Percentiles rank a stretch among this genome's conserved stretches.
Evolutionary conservation across 1,140 invertebrate species (phyloP).

Genomic region (Drosophila pruinosa): DNA sequence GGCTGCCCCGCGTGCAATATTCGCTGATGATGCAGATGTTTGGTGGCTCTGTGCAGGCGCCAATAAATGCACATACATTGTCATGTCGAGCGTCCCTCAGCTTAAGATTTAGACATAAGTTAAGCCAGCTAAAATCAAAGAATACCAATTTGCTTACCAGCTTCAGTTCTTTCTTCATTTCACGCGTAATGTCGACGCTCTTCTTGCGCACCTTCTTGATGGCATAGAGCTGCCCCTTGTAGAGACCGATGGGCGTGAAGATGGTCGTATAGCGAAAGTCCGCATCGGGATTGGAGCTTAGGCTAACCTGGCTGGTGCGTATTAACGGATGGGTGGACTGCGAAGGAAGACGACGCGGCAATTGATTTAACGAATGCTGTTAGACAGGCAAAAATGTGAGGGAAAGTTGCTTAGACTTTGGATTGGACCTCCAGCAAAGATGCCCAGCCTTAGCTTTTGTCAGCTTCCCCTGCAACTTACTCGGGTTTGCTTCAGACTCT

Average conservation of each 20-base stretch:
- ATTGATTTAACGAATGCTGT: conserved; percentile 42
- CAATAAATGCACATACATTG: conserved; percentile 96
- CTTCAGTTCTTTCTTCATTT: conserved; percentile 98
- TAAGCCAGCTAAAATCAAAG: background rate
- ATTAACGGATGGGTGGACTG: conserved; percentile 86
- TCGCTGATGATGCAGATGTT: conserved; percentile 95
- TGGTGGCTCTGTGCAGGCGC: conserved; percentile 95
- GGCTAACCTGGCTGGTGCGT: conserved; percentile 92
- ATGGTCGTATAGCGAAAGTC: conserved; percentile 93
- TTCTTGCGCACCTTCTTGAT: conserved; percentile 93
- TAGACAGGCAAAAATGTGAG: background rate
- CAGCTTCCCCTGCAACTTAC: conserved; percentile 56
- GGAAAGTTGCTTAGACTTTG: background rate
- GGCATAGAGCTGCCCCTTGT: conserved; percentile 92
- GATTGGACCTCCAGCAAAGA: no score
- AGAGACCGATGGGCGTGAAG: conserved; percentile 94
- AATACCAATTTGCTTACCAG: conserved; percentile 85
- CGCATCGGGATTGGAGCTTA: conserved; percentile 92
- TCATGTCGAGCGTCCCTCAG: conserved; percentile 95
- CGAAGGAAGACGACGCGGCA: conserved; percentile 41
- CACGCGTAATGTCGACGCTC: conserved; percentile 93
- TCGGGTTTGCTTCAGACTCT: conserved; percentile 83
- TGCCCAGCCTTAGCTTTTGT: background rate
- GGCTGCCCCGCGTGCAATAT: conserved; percentile 94
- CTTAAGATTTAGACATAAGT: conserved; percentile 82